Evolutionary conservation across 2,113 vertebrate species (phyloP), one percentile per base, ranked within the genome.

Genomic region (Entosphenus tridentatus): DNA sequence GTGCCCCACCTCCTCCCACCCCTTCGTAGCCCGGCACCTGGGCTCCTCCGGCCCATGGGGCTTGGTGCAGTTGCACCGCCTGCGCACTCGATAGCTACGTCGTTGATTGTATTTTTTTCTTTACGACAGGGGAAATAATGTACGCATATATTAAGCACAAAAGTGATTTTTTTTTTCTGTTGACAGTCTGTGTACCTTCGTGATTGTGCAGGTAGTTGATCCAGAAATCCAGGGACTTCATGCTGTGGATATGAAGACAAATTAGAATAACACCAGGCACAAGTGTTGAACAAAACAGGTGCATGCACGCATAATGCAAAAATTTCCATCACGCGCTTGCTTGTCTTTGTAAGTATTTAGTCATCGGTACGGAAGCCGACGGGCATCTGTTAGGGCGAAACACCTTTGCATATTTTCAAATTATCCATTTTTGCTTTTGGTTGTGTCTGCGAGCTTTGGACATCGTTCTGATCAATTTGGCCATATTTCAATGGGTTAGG

Each of bases 161-260:
- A 17, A 13, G 18, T 21, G 57, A 57, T 57, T 68, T 8, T 69
- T 7, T 3, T 14, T 2, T 12, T 8, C 55, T 13, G 71, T 70
- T 9, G 10, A 9, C 55, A 14, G 54, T 55, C 12, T 10, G 72
- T 79, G 76, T 79, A 97, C 92, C 92, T 87, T 97, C 89, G 55
- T 93, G 92, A 68, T 83, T 87, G 75, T 90, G 84, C 39, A 96
- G 85, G 73, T 96, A 89, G 73, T 82, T 91, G 75, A 97, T 89
- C 92, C 92, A 97, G 80, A 96, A 93, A 67, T 97, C 92, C 83
- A 97, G 76, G 71, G 87, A 92, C 56, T 84, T 82, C 72, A 93
- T 80, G 78, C 92, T 97, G 82, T 70, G 79, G 74, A 72, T 70
- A 72, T 71, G 72, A 70, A 2, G 57, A 56, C 54, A 69, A 57